These are phyloP conservation scores for Crotalus viridis DNA, from an alignment of 2,113 vertebrate genomes.

Conservation along the genomic window DNA sequence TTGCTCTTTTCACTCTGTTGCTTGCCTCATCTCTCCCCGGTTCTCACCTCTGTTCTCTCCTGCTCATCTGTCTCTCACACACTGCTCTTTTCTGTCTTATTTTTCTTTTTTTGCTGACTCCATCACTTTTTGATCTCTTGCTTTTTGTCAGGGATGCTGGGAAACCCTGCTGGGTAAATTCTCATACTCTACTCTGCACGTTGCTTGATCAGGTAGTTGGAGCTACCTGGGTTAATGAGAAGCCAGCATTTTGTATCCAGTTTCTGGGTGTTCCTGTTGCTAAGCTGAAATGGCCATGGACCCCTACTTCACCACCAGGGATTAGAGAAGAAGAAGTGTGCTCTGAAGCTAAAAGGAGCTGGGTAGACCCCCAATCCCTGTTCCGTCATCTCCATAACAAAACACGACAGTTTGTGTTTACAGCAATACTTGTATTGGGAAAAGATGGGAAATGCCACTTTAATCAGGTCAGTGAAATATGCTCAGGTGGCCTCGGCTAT, in stretches of 20 bases:
- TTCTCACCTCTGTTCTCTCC: neutral
- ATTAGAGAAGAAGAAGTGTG: neutral
- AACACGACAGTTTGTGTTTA: neutral
- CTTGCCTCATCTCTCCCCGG: neutral
- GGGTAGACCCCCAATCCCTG: neutral
- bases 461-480: neutral
- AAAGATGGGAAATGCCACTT: neutral
- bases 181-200: neutral
- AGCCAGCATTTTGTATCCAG: neutral
- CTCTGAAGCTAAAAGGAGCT: neutral
- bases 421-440: neutral
- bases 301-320: neutral
- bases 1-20: neutral
- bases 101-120: neutral
- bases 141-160: neutral
- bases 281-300: neutral
- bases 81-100: neutral
- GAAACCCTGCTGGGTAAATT: neutral
- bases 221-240: neutral
- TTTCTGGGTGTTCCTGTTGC: neutral
- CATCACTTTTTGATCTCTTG: neutral
- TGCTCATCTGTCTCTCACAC: neutral
- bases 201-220: neutral
- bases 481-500: neutral
- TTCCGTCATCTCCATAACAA: neutral